phyloP scores from a whole-genome alignment of 2,888 invertebrate species.

The Exephanes ischioxanthus region DNA sequence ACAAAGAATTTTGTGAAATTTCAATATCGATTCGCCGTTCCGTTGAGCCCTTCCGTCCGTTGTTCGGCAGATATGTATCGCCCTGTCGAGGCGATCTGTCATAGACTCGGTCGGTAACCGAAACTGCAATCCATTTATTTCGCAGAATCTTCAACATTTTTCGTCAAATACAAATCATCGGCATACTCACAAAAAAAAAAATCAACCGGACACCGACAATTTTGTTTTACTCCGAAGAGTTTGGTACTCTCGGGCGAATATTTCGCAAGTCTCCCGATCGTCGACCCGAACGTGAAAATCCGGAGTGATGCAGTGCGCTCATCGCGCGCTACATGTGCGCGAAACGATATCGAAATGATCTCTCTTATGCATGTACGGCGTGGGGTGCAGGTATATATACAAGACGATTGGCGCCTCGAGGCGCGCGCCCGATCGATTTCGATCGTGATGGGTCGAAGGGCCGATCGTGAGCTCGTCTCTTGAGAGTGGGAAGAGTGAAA shows the following conservation, averaged over 20 bases:
- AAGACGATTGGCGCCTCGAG: constrained; percentile 66
- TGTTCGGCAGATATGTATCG: neutral
- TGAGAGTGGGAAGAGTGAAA: constrained; percentile 54
- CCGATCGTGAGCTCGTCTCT: constrained; percentile 69
- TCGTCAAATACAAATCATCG: too few relatives aligned
- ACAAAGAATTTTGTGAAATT: constrained; percentile 16
- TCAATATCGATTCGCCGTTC: neutral
- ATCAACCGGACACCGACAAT: too few relatives aligned
- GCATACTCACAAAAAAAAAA: too few relatives aligned
- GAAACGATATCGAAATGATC: constrained; percentile 63
- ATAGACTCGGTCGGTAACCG: neutral
- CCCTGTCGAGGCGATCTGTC: neutral
- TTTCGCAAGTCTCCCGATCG: constrained; percentile 26
- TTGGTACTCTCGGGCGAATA: neutral
- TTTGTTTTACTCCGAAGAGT: neutral
- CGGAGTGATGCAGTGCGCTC: constrained; percentile 35
- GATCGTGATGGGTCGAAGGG: constrained; percentile 70
- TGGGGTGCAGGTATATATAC: constrained; percentile 37
- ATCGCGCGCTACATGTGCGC: constrained; percentile 52
- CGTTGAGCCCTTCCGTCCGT: neutral
- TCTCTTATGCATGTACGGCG: constrained; percentile 29
- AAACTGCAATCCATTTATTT: too few relatives aligned
- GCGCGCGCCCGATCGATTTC: constrained; percentile 70
- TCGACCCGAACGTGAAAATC: constrained; percentile 38
- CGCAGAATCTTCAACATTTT: too few relatives aligned